Base-by-base conservation (phyloP, 2,113 vertebrate species). In the Lamprologus tigripictilis region DNA sequence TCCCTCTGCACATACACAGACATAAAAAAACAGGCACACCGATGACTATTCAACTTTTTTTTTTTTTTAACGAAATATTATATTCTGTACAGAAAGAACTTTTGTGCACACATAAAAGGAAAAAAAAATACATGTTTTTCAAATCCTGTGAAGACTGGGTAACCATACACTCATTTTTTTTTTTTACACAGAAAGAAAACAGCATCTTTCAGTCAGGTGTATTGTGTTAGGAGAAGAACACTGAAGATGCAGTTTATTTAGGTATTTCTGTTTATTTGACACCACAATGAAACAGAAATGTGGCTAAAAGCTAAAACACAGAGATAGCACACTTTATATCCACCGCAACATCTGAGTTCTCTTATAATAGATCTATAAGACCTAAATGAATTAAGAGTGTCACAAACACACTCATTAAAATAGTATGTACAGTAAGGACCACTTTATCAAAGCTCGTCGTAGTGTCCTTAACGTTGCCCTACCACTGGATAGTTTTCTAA, bases 331-430 rank as follows among this genome's bases (percentile, higher is more conserved):
- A 54, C 66, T 86, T 85, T 85, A 88, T 83, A 90, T 76, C 79
- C 35, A 73, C 55, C 40, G 57, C 23, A 7, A 80, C 82, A 92
- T 94, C 90, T 66, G 85, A 37, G 58, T 82, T 83, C 76, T 85
- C 57, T 81, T 80, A 37, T 89, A 79, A 92, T 90, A 97, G 96
- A 93, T 97, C 96, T 97, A 96, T 97, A 96, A 97, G 97, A 97
- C 96, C 96, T 95, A 96, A 94, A 92, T 93, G 86, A 94, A 83
- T 93, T 78, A 73, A 89, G 94, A 96, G 96, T 96, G 96, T 96
- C 89, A 95, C 81, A 94, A 93, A 95, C 86, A 94, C 95, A 96
- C 96, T 94, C 94, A 92, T 95, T 94, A 95, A 94, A 93, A 94
- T 94, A 94, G 82, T 96, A 96, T 96, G 81, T 96, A 97, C 96